These are phyloP conservation scores for Acleris holmiana DNA, from an alignment of 2,888 invertebrate genomes.

Conservation along the genomic window DNA sequence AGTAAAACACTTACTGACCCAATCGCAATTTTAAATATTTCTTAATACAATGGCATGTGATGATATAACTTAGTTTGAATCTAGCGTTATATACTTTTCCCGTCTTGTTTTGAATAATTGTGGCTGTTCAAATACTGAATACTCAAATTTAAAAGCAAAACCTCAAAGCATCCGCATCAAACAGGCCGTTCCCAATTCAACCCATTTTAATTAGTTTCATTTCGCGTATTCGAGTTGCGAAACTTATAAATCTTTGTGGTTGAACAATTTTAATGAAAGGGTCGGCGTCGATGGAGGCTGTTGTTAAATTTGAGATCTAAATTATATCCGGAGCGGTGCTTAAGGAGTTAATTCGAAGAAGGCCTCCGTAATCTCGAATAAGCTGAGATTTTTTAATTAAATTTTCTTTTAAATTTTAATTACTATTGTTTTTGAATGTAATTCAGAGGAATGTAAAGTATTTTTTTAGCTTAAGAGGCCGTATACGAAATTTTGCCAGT, in stretches of 20 bases:
- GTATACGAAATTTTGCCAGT: no score
- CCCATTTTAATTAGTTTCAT: constrained; percentile 75
- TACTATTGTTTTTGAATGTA: constrained; percentile 4
- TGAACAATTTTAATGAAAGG: constrained; percentile 77
- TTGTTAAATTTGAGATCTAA: constrained; percentile 64
- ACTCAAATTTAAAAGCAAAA: constrained; percentile 17
- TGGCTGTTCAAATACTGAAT: not conserved
- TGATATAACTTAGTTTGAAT: no score
- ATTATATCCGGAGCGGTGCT: constrained; percentile 42
- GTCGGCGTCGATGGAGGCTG: constrained; percentile 61
- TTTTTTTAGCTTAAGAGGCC: not conserved
- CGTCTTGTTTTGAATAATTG: no score
- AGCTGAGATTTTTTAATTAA: constrained; percentile 23
- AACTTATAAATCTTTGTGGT: constrained; percentile 73
- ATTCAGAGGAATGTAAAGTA: not conserved
- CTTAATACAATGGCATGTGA: no score
- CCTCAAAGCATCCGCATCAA: constrained; percentile 7
- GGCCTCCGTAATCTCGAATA: constrained; percentile 10
- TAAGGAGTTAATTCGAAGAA: constrained; percentile 34
- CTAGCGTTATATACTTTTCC: no score
- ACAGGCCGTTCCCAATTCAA: constrained; percentile 37
- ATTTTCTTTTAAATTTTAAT: constrained; percentile 9
- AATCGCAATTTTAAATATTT: no score
- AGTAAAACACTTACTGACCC: no score
- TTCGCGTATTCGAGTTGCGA: constrained; percentile 65